Evolutionary conservation across 1,140 invertebrate species (phyloP).

Genomic region (Dermatophagoides farinae): DNA sequence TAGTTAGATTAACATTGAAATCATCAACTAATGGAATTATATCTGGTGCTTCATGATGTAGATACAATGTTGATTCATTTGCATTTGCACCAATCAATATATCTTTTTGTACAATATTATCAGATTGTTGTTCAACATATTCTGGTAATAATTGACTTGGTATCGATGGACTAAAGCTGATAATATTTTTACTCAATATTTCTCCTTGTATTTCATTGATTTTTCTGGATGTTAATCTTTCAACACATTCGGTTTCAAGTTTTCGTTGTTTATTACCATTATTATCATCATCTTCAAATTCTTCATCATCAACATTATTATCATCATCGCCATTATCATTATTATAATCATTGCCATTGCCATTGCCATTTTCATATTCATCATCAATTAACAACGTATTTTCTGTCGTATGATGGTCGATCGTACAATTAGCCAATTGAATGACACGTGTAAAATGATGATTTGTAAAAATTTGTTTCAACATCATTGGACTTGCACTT

Average conservation of each 20-base stretch:
- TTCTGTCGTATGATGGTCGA: too few species aligned
- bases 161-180: conserved; percentile 4
- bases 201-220: not conserved
- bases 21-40: not conserved
- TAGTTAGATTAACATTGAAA: not conserved
- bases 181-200: not conserved
- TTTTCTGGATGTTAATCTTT: not conserved
- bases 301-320: not conserved
- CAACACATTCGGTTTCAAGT: not conserved
- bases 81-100: not conserved
- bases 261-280: not conserved
- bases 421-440: conserved; percentile 29
- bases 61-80: conserved; percentile 1
- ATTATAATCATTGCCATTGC: not conserved
- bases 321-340: not conserved
- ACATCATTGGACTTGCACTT: conserved; percentile 35
- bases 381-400: not conserved
- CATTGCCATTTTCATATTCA: too few species aligned
- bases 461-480: not conserved
- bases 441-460: conserved; percentile 55
- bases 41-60: not conserved
- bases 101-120: not conserved
- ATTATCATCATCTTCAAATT: not conserved
- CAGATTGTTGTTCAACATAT: not conserved
- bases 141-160: conserved; percentile 2